Evolutionary conservation across 2,888 invertebrate species (phyloP), one percentile per base, ranked within the genome.

Genomic region (Drosophila austrosaltans): DNA sequence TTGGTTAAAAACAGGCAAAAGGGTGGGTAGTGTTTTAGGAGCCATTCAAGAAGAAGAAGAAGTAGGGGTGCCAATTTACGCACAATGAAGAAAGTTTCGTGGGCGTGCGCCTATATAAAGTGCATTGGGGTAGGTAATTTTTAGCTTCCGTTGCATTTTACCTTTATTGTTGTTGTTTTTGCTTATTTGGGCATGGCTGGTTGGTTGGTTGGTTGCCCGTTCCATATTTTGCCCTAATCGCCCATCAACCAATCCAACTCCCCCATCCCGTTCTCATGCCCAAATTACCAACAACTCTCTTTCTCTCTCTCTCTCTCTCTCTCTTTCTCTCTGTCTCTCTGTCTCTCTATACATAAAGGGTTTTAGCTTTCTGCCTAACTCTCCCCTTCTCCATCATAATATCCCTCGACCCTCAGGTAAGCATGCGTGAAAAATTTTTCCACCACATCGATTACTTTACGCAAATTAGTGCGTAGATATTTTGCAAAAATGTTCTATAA

Each of bases 381-480:
- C 28, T 28, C 28, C 4, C 28, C 4, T 28, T 28, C 28, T 16
- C 28, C 28, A 28, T 28, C 16, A 16, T 16, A 16, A 4, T 28
- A 32, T 16, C 57, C 30, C 61, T 28, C 57, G 72, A 56, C 78
- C 66, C 79, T 76, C 81, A 79, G 78, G 75, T 86, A 81, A 85
- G 88, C 78, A 82, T 89, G 87, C 89, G 81, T 88, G 78, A 76
- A 89, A 82, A 48, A 86, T 81, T 86, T 79, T 86, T 86, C 85
- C 85, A 89, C 89, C 85, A 86, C 85, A 86, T 86, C 85, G 85
- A 86, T 86, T 89, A 89, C 85, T 89, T 86, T 89, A 86, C 89
- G 81, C 85, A 89, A 86, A 89, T 86, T 86, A 86, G 85, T 86
- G 89, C 85, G 85, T 89, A 88, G 85, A 86, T 86, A 89, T 86